Conservation (phyloP, 2,113 vertebrate species). For the Macaca mulatta region DNA sequence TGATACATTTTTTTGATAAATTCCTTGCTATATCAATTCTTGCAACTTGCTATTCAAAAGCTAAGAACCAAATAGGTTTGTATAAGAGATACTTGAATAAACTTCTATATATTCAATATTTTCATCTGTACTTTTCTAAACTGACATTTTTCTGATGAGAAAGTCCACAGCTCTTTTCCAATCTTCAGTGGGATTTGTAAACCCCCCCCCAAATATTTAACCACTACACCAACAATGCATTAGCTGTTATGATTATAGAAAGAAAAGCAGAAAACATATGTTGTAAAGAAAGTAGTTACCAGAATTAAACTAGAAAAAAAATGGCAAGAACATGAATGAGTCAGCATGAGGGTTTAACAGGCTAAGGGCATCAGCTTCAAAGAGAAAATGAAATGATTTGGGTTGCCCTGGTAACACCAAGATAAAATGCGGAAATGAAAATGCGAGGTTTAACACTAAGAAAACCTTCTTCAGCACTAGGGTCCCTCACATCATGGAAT, state of each 20-base stretch:
- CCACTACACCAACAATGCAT: not conserved
- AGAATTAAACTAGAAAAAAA: slow-evolving; percentile 48
- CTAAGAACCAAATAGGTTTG: not conserved
- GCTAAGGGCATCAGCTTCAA: slow-evolving; percentile 62
- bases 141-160: not conserved
- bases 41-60: not conserved
- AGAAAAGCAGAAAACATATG: slow-evolving; percentile 19
- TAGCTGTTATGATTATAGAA: not conserved
- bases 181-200: not conserved
- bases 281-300: slow-evolving; percentile 22
- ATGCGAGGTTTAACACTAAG: slow-evolving; percentile 36
- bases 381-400: slow-evolving; percentile 72
- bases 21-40: not conserved
- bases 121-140: not conserved
- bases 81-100: not conserved
- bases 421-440: slow-evolving; percentile 73
- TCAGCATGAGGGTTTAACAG: slow-evolving; percentile 51
- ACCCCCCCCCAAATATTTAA: not conserved
- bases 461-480: slow-evolving; percentile 52
- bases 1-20: not conserved
- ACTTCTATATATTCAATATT: not conserved
- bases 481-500: slow-evolving; percentile 36
- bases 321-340: slow-evolving; percentile 27
- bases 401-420: slow-evolving; percentile 67
- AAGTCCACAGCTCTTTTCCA: not conserved